These are phyloP conservation scores for Erebia aethiops DNA, from an alignment of 2,888 invertebrate genomes.

Conservation along the genomic window DNA sequence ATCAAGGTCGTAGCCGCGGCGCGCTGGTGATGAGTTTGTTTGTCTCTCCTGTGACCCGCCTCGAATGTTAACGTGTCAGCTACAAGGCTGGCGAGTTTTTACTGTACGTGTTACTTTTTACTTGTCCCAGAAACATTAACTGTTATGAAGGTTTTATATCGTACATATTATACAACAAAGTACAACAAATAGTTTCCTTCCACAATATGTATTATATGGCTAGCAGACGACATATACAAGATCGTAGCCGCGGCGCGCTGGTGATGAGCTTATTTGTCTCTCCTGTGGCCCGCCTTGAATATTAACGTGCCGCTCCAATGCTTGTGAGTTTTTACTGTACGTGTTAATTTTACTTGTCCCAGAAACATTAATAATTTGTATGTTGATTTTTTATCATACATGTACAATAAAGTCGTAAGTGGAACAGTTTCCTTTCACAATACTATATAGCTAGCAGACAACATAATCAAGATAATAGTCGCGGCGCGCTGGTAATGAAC, in stretches of 20 bases:
- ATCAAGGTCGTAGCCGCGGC: not conserved
- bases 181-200: not conserved
- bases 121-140: too few relatives aligned
- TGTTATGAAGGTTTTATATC: too few relatives aligned
- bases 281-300: not conserved
- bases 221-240: not conserved
- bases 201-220: not conserved
- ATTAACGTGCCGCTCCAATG: not conserved
- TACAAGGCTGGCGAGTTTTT: not conserved
- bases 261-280: not conserved
- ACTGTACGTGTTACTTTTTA: too few relatives aligned
- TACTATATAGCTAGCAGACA: not conserved
- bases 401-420: not conserved
- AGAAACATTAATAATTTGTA: too few relatives aligned
- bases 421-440: not conserved
- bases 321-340: not conserved
- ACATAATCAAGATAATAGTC: conserved; percentile 1
- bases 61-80: not conserved
- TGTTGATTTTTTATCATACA: too few relatives aligned
- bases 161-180: not conserved
- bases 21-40: not conserved
- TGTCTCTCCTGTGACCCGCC: not conserved
- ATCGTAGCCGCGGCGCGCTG: not conserved
- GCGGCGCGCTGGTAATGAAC: conserved; percentile 1
- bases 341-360: too few relatives aligned